Percentiles rank a stretch among this genome's conserved stretches.
Conservation (phyloP, 1,140 invertebrate genomes). For the Vollenhovia emeryi region DNA sequence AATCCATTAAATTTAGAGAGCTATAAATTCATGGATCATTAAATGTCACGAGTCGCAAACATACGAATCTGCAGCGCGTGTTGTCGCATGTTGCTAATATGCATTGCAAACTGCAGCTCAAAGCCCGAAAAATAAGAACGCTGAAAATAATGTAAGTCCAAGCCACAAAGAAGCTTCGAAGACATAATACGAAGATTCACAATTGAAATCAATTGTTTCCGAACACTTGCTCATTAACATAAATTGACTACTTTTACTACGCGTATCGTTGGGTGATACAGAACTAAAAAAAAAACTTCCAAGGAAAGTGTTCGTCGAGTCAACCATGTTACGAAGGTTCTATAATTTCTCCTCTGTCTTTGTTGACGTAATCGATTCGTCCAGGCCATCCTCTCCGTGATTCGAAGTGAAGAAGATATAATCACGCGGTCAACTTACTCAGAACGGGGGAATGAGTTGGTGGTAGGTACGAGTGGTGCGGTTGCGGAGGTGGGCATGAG, state of each 20-base stretch:
- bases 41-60: background rate
- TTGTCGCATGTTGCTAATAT: background rate
- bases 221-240: background rate
- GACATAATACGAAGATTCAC: background rate
- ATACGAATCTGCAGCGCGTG: background rate
- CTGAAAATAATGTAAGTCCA: background rate
- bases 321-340: background rate
- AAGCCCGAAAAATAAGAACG: background rate
- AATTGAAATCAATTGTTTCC: background rate
- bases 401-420: background rate
- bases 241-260: background rate
- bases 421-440: background rate
- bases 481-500: background rate
- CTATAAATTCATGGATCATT: background rate
- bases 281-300: background rate
- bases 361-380: background rate
- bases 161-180: background rate
- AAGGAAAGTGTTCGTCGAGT: background rate
- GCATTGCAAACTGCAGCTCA: background rate
- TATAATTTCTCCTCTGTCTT: background rate
- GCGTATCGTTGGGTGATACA: too few species aligned
- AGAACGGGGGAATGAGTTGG: background rate
- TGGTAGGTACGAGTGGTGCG: background rate
- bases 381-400: background rate
- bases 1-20: background rate